Evolutionary conservation across 1,140 invertebrate genomes (phyloP).

Genomic region (Araneus ventricosus): DNA sequence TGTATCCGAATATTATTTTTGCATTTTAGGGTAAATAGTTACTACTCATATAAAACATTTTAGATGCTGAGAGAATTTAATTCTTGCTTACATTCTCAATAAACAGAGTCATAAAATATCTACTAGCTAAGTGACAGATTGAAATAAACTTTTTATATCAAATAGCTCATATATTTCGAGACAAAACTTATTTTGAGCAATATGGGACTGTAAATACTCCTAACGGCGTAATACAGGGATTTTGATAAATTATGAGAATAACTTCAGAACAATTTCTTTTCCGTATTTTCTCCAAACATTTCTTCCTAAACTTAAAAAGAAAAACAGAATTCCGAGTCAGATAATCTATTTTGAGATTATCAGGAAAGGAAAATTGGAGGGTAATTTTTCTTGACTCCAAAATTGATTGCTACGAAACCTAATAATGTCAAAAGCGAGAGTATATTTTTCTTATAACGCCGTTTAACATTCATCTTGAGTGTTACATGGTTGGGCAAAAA

Average conservation of each 20-base stretch:
- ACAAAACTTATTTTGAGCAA: background rate
- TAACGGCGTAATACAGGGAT: background rate
- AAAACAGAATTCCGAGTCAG: background rate
- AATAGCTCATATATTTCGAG: no score
- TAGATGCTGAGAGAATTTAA: no score
- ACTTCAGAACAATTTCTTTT: background rate
- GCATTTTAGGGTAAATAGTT: no score
- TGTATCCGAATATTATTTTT: no score
- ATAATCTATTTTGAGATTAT: background rate
- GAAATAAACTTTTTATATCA: no score
- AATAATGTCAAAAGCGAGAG: conserved; percentile 39
- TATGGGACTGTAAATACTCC: background rate
- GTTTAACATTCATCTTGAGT: conserved; percentile 32
- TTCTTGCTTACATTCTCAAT: no score
- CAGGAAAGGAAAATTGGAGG: background rate
- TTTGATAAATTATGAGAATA: background rate
- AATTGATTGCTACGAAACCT: conserved; percentile 35
- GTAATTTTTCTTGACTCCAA: background rate
- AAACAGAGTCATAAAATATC: no score
- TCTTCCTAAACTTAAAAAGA: background rate
- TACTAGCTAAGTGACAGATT: no score
- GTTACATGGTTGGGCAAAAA: background rate
- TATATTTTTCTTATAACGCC: conserved; percentile 5
- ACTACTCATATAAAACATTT: no score
- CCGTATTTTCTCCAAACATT: background rate